Conservation (phyloP, 2,113 vertebrate genomes). For the Silurus meridionalis region DNA sequence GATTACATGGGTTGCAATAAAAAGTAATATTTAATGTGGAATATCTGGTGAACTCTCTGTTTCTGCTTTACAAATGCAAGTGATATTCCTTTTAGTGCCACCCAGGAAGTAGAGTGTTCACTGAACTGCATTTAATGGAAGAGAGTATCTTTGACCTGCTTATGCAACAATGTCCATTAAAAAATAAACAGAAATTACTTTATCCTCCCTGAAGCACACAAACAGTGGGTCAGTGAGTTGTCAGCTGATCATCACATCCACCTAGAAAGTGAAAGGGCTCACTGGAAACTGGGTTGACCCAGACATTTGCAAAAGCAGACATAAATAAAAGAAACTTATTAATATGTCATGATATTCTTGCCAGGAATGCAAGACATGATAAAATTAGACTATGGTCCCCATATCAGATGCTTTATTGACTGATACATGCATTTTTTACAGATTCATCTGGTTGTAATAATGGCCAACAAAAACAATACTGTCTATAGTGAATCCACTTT, state of each 20-base stretch:
- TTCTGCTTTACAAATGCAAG: neutral
- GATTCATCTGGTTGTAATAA: neutral
- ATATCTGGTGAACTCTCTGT: neutral
- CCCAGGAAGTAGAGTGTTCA: neutral
- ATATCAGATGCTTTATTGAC: neutral
- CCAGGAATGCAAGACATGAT: neutral
- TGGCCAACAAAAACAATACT: neutral
- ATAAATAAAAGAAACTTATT: neutral
- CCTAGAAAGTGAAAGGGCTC: neutral
- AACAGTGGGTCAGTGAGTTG: neutral
- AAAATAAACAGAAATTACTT: neutral
- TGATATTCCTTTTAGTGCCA: neutral
- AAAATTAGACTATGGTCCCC: neutral
- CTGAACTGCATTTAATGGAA: neutral
- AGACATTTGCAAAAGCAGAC: neutral
- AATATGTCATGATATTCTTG: conserved; percentile 7
- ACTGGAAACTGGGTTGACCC: neutral
- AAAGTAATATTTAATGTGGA: neutral
- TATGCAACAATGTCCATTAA: neutral
- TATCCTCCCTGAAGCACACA: neutral
- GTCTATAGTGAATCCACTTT: neutral
- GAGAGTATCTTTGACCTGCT: neutral
- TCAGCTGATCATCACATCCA: neutral
- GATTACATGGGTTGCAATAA: neutral
- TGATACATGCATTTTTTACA: neutral